phyloP scores from a whole-genome alignment of 2,888 invertebrate genomes.

The Acanthoscelides obtectus region DNA sequence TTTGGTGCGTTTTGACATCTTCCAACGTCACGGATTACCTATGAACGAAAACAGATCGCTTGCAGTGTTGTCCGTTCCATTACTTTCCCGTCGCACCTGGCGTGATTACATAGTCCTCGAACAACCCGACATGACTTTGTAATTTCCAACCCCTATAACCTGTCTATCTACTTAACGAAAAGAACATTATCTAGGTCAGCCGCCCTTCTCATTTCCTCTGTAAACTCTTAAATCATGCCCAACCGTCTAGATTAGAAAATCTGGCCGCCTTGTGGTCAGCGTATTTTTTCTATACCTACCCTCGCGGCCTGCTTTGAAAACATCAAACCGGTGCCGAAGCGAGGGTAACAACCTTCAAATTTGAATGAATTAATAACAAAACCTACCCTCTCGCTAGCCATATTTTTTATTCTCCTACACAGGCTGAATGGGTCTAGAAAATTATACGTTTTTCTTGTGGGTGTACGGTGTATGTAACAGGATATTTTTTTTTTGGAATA shows the following conservation, averaged over 20 bases:
- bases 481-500: too few species aligned
- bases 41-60: too few species aligned
- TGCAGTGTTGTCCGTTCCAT: too few species aligned
- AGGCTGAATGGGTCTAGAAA: neutral
- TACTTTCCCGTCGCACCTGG: too few species aligned
- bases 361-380: neutral
- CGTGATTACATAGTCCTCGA: neutral
- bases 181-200: neutral
- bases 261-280: neutral
- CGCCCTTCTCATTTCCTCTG: neutral
- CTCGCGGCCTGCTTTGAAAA: neutral
- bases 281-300: neutral
- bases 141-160: neutral
- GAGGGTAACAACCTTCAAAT: neutral
- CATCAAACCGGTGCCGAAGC: neutral
- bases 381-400: neutral
- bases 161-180: neutral
- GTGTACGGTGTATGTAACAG: too few species aligned
- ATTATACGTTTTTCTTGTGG: neutral
- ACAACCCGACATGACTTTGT: neutral
- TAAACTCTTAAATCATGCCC: neutral
- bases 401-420: neutral
- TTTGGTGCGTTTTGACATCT: too few species aligned
- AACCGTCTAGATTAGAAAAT: neutral
- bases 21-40: too few species aligned